Base-by-base conservation (phyloP, 1,140 invertebrate genomes). In the Sinella curviseta region DNA sequence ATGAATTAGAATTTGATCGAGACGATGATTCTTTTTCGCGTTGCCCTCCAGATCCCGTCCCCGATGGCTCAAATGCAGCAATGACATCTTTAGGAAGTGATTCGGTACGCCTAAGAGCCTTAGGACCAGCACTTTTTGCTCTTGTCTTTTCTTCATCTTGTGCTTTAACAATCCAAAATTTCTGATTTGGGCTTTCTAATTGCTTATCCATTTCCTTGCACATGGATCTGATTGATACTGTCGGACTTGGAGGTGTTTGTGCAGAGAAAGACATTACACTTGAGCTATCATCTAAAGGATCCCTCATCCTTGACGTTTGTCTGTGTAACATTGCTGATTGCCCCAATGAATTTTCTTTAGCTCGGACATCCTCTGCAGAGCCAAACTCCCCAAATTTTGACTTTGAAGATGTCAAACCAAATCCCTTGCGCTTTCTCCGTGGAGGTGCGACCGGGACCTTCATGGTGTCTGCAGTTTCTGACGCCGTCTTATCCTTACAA, bases 381-480 rank as follows among this genome's bases (percentile, higher is more conserved):
- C 87, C 26, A 86, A 84, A 85, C 91, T 91, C 81, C 20, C 39
- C 36, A 2, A 54, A 20, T 54, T 48, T 16, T 36, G 33, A 8
- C 3, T 26, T 48, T 48, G 65, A 70, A 60, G 30, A 4, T 20
- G 57, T 30, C 17, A 28, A 48, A 57, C 36, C 75, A 4, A 75
- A 20, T 20, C 90, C 89, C 86, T 93, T 91, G 84, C 94, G 94
- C 86, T 94, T 95, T 81, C 91, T 90, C 84, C 95, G 88, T 4
- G 95, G 94, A 73, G 95, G 94, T 48, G 94, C 94, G 55, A 95
- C 88, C 2, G 94, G 93, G 80, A 86, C 88, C 67, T 82, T 76
- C 26, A 82, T 31, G 20, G 54, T 74, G 75, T 85, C 85, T 8
- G 77, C 78, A 65, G 79, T 80, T 82, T 89, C 89, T 48, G 86